Conservation (phyloP, 1,140 invertebrate genomes). For the Diachasma alloeum region DNA sequence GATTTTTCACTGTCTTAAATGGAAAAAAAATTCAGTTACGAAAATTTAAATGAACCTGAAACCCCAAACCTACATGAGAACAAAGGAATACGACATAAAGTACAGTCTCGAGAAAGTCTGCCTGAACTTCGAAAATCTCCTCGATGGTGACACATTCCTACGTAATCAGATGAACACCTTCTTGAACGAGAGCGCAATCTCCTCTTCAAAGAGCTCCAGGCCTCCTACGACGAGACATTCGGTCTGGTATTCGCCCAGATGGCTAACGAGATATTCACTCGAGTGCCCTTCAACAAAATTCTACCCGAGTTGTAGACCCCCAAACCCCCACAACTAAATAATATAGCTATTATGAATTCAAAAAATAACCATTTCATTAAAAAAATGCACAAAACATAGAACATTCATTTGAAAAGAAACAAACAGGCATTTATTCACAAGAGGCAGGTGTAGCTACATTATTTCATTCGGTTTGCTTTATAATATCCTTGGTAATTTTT, state of each 20-base stretch:
- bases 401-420: slow-evolving; percentile 57
- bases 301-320: slow-evolving; percentile 61
- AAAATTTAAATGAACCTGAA: no score
- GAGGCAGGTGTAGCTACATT: slow-evolving; percentile 63
- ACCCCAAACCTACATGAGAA: no score
- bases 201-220: slow-evolving; percentile 72
- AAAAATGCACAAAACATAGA: background rate
- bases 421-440: slow-evolving; percentile 65
- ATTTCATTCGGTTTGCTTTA: slow-evolving; percentile 50
- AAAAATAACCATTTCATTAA: background rate
- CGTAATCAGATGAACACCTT: slow-evolving; percentile 66
- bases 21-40: no score
- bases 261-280: slow-evolving; percentile 70
- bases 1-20: no score
- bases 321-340: background rate
- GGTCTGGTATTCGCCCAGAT: slow-evolving; percentile 70
- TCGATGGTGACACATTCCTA: slow-evolving; percentile 67
- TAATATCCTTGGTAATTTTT: slow-evolving; percentile 35
- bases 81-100: no score
- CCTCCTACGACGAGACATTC: slow-evolving; percentile 71
- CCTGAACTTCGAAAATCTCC: slow-evolving; percentile 70
- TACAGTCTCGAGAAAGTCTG: slow-evolving; percentile 64
- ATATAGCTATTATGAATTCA: background rate
- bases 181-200: slow-evolving; percentile 73
- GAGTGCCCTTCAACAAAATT: slow-evolving; percentile 71